Conservation (phyloP, 1,140 invertebrate species). For the Akabosia matsudoensis region DNA sequence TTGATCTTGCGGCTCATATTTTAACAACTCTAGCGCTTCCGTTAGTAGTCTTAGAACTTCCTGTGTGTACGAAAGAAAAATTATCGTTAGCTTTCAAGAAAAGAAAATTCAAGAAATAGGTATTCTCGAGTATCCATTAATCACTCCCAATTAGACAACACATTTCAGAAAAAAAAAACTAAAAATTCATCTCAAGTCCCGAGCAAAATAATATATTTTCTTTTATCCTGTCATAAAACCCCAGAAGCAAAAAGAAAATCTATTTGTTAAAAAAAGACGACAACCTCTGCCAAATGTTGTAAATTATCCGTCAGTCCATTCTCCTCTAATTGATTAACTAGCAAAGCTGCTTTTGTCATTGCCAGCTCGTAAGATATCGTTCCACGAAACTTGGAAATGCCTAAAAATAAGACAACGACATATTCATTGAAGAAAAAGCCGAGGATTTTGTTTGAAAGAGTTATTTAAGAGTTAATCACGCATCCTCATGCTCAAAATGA, state of each 20-base stretch:
- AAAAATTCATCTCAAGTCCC: no score
- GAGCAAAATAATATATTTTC: no score
- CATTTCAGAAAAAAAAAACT: no score
- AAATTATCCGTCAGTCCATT: conserved; percentile 6
- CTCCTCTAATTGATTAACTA: conserved; percentile 29
- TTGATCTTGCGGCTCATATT: conserved; percentile 38
- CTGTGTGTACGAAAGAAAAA: conserved; percentile 18
- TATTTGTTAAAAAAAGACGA: not conserved
- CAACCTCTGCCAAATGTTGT: conserved; percentile 5
- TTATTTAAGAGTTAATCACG: no score
- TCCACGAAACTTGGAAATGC: conserved; percentile 42
- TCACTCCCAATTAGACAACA: no score
- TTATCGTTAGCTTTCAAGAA: no score
- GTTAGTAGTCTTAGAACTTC: conserved; percentile 20
- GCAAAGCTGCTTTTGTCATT: conserved; percentile 32
- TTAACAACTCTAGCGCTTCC: conserved; percentile 26
- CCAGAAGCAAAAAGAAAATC: no score
- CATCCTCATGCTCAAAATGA: not conserved
- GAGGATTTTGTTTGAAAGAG: not conserved
- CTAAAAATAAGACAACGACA: conserved; percentile 15
- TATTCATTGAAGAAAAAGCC: not conserved
- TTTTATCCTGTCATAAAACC: no score
- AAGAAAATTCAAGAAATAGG: no score
- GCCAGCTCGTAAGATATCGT: conserved; percentile 40
- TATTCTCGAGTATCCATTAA: no score